Conservation (phyloP, 2,113 vertebrate species). For the Carassius auratus region DNA sequence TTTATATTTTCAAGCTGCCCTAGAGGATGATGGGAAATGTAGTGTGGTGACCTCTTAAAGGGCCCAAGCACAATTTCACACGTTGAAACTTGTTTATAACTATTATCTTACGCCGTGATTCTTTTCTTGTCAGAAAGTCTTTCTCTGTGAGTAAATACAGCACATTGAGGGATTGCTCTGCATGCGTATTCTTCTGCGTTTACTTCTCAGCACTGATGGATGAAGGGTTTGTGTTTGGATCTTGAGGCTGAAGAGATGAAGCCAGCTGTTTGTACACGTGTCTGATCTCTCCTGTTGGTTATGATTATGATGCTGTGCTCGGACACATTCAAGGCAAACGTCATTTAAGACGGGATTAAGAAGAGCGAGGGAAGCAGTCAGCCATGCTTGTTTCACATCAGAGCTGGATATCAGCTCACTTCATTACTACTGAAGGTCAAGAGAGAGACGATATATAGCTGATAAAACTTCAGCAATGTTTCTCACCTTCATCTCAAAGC, state of each 20-base stretch:
- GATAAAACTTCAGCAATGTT: background rate
- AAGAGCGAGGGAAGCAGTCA: slow-evolving; percentile 54
- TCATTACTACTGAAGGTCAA: slow-evolving; percentile 75
- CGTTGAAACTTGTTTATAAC: too few species aligned
- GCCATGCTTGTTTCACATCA: slow-evolving; percentile 58
- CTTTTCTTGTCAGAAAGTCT: background rate
- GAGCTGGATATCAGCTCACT: slow-evolving; percentile 60
- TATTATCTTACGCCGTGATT: background rate
- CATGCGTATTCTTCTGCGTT: too few species aligned
- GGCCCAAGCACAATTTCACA: too few species aligned
- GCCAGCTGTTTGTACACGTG: background rate
- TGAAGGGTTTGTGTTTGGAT: background rate
- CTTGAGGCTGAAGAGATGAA: background rate
- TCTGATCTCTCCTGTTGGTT: slow-evolving; percentile 58
- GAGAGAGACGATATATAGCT: slow-evolving; percentile 59
- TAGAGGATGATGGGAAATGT: too few species aligned
- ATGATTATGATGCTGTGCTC: slow-evolving; percentile 66
- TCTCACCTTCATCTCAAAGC: background rate
- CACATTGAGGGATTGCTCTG: background rate
- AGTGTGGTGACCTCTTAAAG: too few species aligned
- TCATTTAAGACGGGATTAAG: slow-evolving; percentile 62
- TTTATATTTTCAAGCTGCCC: too few species aligned
- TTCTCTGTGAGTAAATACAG: background rate
- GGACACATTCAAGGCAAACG: slow-evolving; percentile 68
- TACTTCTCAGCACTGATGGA: background rate